Percentiles rank a stretch among this genome's conserved stretches.
These are phyloP conservation scores for Electrophaes corylata DNA, from an alignment of 2,888 invertebrate genomes.

Conservation along the genomic window DNA sequence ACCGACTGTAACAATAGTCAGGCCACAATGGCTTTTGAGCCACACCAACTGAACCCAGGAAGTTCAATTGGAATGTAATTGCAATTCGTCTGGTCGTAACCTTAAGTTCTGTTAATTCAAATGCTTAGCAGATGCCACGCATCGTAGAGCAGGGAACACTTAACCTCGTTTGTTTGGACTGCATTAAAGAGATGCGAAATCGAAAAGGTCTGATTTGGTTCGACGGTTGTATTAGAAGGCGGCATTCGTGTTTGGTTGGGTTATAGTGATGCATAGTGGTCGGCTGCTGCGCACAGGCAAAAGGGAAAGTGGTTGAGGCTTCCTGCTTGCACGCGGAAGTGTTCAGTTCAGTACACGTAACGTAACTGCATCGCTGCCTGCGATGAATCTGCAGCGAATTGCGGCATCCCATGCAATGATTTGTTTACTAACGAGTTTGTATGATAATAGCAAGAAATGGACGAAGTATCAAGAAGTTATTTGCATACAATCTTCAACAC, in stretches of 20 bases:
- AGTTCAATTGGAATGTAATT: constrained; percentile 40
- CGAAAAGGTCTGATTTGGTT: constrained; percentile 33
- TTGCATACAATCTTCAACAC: no score
- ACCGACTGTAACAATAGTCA: constrained; percentile 46
- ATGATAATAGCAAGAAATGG: no score
- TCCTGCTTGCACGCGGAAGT: constrained; percentile 82
- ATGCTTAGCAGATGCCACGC: constrained; percentile 72
- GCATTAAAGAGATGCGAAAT: constrained; percentile 66
- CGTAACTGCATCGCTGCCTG: constrained; percentile 66
- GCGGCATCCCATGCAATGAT: constrained; percentile 22
- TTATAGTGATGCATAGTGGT: constrained; percentile 70
- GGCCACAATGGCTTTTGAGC: constrained; percentile 47
- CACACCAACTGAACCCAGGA: constrained; percentile 44
- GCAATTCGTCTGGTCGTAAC: constrained; percentile 51
- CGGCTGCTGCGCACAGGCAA: constrained; percentile 81
- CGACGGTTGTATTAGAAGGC: background rate
- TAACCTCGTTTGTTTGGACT: constrained; percentile 79
- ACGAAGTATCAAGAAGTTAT: no score
- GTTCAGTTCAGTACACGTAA: constrained; percentile 70
- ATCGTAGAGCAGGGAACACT: constrained; percentile 68
- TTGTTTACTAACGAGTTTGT: background rate
- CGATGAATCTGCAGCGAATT: constrained; percentile 40
- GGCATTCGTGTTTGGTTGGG: constrained; percentile 51
- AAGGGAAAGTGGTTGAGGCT: constrained; percentile 80
- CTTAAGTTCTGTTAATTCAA: constrained; percentile 62